Conservation (phyloP, 2,797 vertebrate genomes). For the Delichon dasypus region DNA sequence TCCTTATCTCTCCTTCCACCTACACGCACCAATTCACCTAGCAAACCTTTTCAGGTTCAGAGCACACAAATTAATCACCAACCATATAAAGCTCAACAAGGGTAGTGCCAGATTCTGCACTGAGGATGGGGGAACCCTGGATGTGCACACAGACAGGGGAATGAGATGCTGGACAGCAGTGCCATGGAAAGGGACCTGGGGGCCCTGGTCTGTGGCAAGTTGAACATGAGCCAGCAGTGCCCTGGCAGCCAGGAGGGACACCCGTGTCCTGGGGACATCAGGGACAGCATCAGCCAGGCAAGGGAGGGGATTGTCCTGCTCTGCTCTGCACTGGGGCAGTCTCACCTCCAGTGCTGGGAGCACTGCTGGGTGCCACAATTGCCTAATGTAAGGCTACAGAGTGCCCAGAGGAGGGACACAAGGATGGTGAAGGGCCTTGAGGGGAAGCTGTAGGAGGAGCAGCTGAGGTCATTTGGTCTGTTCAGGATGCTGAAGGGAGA, state of each 20-base stretch:
- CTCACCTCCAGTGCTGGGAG: no score
- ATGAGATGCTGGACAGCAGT: neutral
- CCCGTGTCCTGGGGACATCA: rapidly evolving
- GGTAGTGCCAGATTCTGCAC: neutral
- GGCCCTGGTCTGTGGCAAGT: rapidly evolving
- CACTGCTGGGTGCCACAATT: no score
- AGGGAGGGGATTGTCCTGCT: no score
- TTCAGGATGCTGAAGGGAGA: no score
- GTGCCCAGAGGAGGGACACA: no score
- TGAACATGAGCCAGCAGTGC: neutral
- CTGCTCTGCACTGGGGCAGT: no score
- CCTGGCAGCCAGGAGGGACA: neutral
- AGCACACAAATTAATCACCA: neutral
- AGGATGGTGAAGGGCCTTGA: no score
- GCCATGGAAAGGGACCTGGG: rapidly evolving
- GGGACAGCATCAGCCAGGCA: neutral
- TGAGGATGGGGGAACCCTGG: neutral
- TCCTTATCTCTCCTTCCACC: neutral
- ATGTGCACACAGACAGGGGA: neutral
- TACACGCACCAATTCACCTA: neutral
- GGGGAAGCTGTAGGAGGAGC: no score
- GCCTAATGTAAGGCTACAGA: no score
- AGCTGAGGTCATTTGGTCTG: no score
- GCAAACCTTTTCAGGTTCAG: neutral
- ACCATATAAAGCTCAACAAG: neutral